Evolutionary conservation across 64 coral and sea anemone species (phyloP).

Genomic region (Actinia tenebrosa): DNA sequence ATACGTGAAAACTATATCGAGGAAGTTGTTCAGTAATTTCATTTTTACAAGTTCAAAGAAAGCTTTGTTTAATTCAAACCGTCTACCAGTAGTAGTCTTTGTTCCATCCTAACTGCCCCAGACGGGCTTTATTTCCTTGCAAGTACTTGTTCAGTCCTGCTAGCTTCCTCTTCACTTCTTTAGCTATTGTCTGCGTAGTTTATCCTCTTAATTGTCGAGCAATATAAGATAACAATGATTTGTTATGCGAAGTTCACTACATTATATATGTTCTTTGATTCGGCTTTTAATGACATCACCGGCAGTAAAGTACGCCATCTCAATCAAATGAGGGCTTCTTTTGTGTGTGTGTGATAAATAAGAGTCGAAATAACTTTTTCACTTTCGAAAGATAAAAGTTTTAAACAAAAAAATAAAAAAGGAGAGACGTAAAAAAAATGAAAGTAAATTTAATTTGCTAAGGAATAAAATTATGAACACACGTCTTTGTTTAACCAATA

Average conservation of each 20-base stretch:
- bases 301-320: no score
- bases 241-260: not conserved
- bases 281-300: no score
- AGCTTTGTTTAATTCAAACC: conserved; percentile 7
- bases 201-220: not conserved
- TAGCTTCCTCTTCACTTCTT: not conserved
- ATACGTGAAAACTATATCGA: not conserved
- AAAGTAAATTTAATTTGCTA: not conserved
- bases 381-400: not conserved
- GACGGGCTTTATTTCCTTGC: not conserved
- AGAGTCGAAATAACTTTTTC: not conserved
- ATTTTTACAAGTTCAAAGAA: conserved; percentile 4
- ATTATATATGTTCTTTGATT: not conserved
- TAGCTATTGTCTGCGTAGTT: not conserved
- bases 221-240: not conserved
- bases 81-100: not conserved
- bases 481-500: not conserved
- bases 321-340: no score
- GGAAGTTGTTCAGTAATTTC: not conserved
- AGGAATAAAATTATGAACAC: not conserved
- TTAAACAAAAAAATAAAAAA: not conserved
- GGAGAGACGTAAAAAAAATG: not conserved
- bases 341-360: no score
- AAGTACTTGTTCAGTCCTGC: not conserved
- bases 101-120: not conserved